Evolutionary conservation across 2,797 vertebrate genomes (phyloP).

Genomic region (Leuciscus waleckii): DNA sequence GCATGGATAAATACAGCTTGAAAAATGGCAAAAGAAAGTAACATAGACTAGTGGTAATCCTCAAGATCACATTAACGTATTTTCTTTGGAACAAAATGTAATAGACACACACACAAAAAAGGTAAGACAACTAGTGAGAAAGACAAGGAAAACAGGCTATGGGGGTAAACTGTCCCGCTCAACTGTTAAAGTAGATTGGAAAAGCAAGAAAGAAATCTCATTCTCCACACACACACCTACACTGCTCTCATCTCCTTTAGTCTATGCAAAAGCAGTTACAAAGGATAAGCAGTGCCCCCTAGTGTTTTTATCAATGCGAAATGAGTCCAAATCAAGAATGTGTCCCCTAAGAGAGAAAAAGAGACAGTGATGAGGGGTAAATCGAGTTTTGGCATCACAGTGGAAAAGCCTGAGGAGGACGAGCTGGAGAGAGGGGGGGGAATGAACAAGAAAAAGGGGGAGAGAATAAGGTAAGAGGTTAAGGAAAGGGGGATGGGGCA

Average conservation of each 20-base stretch:
- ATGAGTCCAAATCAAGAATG: slow-evolving; percentile 77
- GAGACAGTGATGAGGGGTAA: slow-evolving; percentile 43
- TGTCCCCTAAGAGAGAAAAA: slow-evolving; percentile 61
- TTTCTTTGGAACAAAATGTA: not conserved
- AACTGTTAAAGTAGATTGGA: slow-evolving; percentile 53
- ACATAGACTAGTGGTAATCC: not conserved
- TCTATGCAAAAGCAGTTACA: slow-evolving; percentile 75
- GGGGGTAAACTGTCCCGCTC: slow-evolving; percentile 35
- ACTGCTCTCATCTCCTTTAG: slow-evolving; percentile 59
- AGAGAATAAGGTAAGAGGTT: slow-evolving; percentile 51
- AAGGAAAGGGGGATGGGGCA: slow-evolving; percentile 43
- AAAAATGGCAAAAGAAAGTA: slow-evolving; percentile 13
- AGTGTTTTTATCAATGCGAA: slow-evolving; percentile 88
- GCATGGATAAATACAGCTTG: not conserved
- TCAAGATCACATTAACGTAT: slow-evolving; percentile 5
- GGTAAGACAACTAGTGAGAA: not conserved
- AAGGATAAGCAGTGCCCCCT: slow-evolving; percentile 99
- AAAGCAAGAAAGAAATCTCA: slow-evolving; percentile 49
- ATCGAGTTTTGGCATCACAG: slow-evolving; percentile 67
- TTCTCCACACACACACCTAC: slow-evolving; percentile 54
- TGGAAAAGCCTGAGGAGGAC: slow-evolving; percentile 57
- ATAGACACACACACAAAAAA: not conserved
- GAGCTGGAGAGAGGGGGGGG: slow-evolving; percentile 43
- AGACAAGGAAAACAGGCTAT: slow-evolving; percentile 5
- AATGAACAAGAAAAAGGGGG: slow-evolving; percentile 16